Percentiles rank a stretch among this genome's conserved stretches.
Evolutionary conservation across 2,797 vertebrate genomes (phyloP).

Genomic region (Tamandua tetradactyla): DNA sequence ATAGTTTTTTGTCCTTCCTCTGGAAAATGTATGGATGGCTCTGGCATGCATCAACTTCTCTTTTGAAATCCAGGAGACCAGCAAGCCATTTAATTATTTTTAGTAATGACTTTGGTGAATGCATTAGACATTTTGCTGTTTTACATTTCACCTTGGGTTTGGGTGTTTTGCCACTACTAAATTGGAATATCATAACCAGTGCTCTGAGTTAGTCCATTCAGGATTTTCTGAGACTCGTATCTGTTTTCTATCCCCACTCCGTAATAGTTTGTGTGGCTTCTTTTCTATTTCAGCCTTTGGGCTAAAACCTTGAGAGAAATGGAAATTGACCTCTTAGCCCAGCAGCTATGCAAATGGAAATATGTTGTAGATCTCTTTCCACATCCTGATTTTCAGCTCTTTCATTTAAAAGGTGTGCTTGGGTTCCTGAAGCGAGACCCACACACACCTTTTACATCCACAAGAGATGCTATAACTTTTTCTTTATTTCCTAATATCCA

Average conservation of each 20-base stretch:
- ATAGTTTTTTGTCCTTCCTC: conserved; percentile 67
- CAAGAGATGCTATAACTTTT: background rate
- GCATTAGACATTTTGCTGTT: conserved; percentile 28
- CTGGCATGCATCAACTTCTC: conserved; percentile 36
- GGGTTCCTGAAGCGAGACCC: too few species aligned
- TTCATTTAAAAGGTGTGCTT: too few species aligned
- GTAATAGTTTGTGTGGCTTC: background rate
- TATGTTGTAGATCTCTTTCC: background rate
- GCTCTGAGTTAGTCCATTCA: background rate
- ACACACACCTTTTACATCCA: background rate
- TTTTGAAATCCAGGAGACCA: conserved; percentile 65
- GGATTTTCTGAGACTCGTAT: background rate
- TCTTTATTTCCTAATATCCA: background rate
- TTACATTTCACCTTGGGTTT: conserved; percentile 8
- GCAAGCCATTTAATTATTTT: conserved; percentile 73
- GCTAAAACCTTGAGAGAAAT: background rate
- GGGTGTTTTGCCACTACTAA: background rate
- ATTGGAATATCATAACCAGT: background rate
- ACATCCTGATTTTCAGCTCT: background rate
- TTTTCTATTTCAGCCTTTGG: background rate
- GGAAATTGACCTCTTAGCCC: background rate
- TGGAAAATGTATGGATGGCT: conserved; percentile 56
- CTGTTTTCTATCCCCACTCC: background rate
- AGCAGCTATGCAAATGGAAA: background rate
- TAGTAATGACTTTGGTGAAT: conserved; percentile 67